These are phyloP conservation scores for Palaemon carinicauda DNA, from an alignment of 1,140 invertebrate species.

Conservation along the genomic window DNA sequence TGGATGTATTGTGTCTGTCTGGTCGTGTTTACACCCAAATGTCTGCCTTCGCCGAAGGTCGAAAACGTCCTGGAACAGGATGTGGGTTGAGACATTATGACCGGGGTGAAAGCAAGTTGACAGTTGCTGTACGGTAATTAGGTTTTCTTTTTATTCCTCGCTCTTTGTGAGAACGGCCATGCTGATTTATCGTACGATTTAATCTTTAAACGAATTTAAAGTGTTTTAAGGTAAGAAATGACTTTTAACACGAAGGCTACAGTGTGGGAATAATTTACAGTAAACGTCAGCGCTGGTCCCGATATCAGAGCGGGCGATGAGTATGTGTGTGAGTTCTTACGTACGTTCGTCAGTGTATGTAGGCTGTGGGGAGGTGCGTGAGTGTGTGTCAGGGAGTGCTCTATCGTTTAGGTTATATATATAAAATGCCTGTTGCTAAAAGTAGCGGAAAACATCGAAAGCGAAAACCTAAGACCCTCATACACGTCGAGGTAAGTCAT, in stretches of 20 bases:
- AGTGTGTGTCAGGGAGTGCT: conserved; percentile 39
- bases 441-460: conserved; percentile 42
- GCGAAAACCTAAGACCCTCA: conserved; percentile 53
- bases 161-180: no score
- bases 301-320: conserved; percentile 9
- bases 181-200: no score
- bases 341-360: conserved; percentile 36
- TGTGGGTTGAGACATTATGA: conserved; percentile 44
- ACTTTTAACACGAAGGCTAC: neutral
- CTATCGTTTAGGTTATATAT: neutral
- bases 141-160: no score
- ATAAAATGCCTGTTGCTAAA: conserved; percentile 50
- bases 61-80: conserved; percentile 11
- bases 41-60: neutral
- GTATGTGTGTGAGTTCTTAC: conserved; percentile 28
- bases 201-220: no score
- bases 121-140: no score
- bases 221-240: no score
- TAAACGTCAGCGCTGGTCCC: neutral
- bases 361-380: conserved; percentile 42
- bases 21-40: no score
- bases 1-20: no score
- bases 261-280: neutral
- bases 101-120: conserved; percentile 38
- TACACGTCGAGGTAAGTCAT: conserved; percentile 49